phyloP scores from a whole-genome alignment of 2,888 invertebrate species.

The Tipula unca region DNA sequence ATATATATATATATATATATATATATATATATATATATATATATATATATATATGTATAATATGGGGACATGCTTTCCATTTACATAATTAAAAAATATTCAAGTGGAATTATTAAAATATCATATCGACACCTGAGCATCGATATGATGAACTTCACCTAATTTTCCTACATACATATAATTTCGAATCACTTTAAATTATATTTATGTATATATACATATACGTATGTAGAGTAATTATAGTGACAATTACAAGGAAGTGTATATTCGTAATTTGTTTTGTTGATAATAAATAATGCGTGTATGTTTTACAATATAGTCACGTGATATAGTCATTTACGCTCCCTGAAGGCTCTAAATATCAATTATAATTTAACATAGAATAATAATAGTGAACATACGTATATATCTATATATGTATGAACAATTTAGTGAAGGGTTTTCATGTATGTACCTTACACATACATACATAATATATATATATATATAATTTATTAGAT shows the following conservation, averaged over 20 bases:
- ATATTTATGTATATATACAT: background rate
- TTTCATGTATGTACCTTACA: background rate
- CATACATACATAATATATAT: too few relatives aligned
- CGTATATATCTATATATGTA: too few relatives aligned
- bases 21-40: background rate
- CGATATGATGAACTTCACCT: conserved; percentile 16
- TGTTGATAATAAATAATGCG: conserved; percentile 10
- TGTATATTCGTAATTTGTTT: background rate
- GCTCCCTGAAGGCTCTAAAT: conserved; percentile 22
- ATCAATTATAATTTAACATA: conserved; percentile 23
- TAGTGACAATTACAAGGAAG: conserved; percentile 8
- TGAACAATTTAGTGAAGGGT: background rate
- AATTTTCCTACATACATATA: background rate
- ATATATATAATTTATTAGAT: background rate
- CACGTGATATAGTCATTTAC: conserved; percentile 24
- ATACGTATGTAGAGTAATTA: background rate
- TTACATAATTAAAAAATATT: background rate
- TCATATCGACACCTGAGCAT: conserved; percentile 19
- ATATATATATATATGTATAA: background rate
- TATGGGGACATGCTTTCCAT: background rate
- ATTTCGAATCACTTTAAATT: background rate
- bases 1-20: too few relatives aligned
- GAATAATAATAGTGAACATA: background rate
- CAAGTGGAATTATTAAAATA: background rate
- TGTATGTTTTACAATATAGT: conserved; percentile 17